Evolutionary conservation across 2,888 invertebrate species (phyloP), one percentile per base, ranked within the genome.

Genomic region (Flabesymbios commensalis): DNA sequence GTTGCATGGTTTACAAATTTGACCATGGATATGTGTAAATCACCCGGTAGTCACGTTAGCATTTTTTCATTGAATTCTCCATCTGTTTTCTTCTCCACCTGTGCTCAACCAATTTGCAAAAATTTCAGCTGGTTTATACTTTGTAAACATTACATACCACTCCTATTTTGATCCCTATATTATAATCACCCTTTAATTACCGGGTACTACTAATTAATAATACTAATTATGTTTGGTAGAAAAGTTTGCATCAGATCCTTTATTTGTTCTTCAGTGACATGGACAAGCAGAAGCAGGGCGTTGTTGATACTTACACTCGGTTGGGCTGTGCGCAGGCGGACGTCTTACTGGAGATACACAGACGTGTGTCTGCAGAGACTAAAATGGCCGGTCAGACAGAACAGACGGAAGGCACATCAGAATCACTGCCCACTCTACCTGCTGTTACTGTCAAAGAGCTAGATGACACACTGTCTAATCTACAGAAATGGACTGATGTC

Each of bases 401-500:
- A 61, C 45, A 32, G 22, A 26, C 19, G 49, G 32, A 49, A 29
- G 29, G 49, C 31, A 49, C 49, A 5, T 29, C 29, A 42, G 39
- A 3, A 43, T 5, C 26, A 22, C 32, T 53, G 32, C 32, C 32
- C 1, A n/a, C n/a, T n/a, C n/a, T n/a, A n/a, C n/a, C n/a, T 28
- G n/a, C 10, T n/a, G 43, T 24, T n/a, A 39, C 28, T 17, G 76
- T 87, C 41, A 86, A 86, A 63, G 87, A 88, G 28, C 85, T 92
- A 26, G 86, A 88, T 72, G 86, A 84, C 55, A 83, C 85, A 61
- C 88, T 87, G 86, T 85, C 86, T 62, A 90, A 91, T 75, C 84
- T 94, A 68, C 87, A 90, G 72, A 92, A 92, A 83, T 93, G 90
- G 84, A 86, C 88, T 1, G 94, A 95, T 79, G 86, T 90, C 48